Conservation (phyloP, 2,113 vertebrate genomes). For the Sceloporus undulatus region DNA sequence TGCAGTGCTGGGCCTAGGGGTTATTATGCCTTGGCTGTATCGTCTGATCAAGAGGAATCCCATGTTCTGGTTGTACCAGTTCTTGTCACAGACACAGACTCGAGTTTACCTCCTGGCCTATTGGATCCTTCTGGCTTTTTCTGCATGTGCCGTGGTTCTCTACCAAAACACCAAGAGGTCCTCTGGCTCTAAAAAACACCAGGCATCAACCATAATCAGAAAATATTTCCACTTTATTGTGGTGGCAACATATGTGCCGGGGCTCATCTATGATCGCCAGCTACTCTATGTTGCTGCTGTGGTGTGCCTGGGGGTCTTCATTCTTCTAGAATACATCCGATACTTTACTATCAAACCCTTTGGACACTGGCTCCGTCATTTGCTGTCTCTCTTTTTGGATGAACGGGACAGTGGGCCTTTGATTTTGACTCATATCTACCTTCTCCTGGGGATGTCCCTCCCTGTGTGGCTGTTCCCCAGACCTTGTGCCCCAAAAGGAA, state of each 20-base stretch:
- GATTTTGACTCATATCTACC: conserved; percentile 96
- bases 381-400: conserved; percentile 93
- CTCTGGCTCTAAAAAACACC: conserved; percentile 90
- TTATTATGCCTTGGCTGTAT: conserved; percentile 94
- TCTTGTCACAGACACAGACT: conserved; percentile 83
- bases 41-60: conserved; percentile 92
- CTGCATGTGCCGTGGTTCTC: conserved; percentile 87
- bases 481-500: conserved; percentile 86
- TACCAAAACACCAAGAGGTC: conserved; percentile 90
- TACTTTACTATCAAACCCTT: conserved; percentile 94
- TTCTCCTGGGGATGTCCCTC: conserved; percentile 94
- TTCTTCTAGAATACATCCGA: conserved; percentile 92
- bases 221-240: conserved; percentile 96
- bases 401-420: conserved; percentile 95
- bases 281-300: conserved; percentile 90
- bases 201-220: conserved; percentile 87
- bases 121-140: conserved; percentile 85
- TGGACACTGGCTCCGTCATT: conserved; percentile 86
- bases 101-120: conserved; percentile 88
- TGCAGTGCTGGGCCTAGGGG: conserved; percentile 88
- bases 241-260: conserved; percentile 92
- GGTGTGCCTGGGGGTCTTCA: conserved; percentile 86
- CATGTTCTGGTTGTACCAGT: conserved; percentile 91
- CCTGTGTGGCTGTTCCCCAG: conserved; percentile 94
- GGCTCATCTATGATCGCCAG: conserved; percentile 89